These are phyloP conservation scores for Pelodiscus sinensis DNA, from an alignment of 2,113 vertebrate genomes.

Conservation along the genomic window DNA sequence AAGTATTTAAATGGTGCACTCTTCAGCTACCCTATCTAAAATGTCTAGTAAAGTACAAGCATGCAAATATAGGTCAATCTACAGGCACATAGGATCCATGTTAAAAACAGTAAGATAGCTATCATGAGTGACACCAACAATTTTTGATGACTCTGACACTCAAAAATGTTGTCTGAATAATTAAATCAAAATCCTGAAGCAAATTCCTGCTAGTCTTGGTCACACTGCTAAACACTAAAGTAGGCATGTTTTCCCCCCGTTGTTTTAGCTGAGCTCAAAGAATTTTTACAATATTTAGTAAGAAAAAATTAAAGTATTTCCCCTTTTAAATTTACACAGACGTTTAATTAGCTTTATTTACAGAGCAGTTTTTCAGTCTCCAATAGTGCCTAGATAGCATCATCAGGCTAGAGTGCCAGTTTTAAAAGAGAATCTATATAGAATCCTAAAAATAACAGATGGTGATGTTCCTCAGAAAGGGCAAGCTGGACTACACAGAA, in stretches of 20 bases:
- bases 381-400: constrained; percentile 85
- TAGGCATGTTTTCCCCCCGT: constrained; percentile 78
- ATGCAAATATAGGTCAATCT: constrained; percentile 84
- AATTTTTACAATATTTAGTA: constrained; percentile 90
- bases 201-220: constrained; percentile 82
- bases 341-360: constrained; percentile 97
- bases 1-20: constrained; percentile 79
- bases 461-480: constrained; percentile 84
- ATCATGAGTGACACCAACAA: constrained; percentile 81
- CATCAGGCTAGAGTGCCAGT: constrained; percentile 84
- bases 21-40: constrained; percentile 79
- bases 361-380: constrained; percentile 92
- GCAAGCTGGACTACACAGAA: constrained; percentile 79
- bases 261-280: constrained; percentile 87
- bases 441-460: constrained; percentile 90
- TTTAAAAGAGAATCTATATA: constrained; percentile 89
- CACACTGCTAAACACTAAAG: constrained; percentile 83
- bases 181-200: constrained; percentile 82
- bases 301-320: constrained; percentile 92
- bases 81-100: constrained; percentile 86
- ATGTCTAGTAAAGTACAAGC: constrained; percentile 84
- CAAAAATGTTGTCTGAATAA: constrained; percentile 78
- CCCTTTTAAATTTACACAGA: constrained; percentile 94
- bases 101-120: constrained; percentile 82
- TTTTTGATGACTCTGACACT: constrained; percentile 77